These are phyloP conservation scores for Spatula versicolor DNA, from an alignment of 2,797 vertebrate genomes.

Conservation along the genomic window DNA sequence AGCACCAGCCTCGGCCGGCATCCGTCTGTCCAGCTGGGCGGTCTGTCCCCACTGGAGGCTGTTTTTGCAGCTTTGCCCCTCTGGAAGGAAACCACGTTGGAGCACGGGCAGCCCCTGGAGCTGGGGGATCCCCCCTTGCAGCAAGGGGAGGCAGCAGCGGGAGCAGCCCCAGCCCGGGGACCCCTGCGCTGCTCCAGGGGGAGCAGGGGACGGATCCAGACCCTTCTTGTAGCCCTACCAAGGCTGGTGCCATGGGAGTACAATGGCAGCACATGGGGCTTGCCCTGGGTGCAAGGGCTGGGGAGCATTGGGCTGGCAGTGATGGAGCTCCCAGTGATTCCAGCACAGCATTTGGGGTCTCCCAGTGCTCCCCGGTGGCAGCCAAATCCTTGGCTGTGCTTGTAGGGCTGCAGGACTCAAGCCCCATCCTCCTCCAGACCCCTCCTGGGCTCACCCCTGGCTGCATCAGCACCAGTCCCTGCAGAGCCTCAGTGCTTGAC, in stretches of 20 bases:
- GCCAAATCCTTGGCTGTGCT: fast-evolving
- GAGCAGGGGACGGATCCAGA: fast-evolving
- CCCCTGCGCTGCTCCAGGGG: background rate
- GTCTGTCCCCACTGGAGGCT: no score
- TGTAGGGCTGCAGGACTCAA: background rate
- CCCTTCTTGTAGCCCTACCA: fast-evolving
- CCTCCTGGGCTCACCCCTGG: fast-evolving
- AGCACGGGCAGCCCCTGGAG: no score
- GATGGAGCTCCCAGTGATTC: background rate
- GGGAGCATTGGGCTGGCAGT: background rate
- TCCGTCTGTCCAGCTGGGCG: no score
- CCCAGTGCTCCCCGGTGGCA: background rate
- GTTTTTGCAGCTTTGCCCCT: background rate
- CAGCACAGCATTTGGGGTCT: background rate
- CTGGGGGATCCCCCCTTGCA: no score
- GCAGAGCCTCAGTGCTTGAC: background rate
- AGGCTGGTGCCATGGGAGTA: no score
- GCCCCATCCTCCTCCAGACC: background rate
- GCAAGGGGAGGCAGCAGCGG: background rate
- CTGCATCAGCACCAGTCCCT: fast-evolving
- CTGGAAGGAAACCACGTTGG: background rate
- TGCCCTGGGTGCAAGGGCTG: background rate
- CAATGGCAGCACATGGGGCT: no score
- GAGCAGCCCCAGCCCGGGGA: background rate
- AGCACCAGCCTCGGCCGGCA: no score